These are phyloP conservation scores for Cyclopterus lumpus DNA, from an alignment of 2,797 vertebrate genomes.

Conservation along the genomic window DNA sequence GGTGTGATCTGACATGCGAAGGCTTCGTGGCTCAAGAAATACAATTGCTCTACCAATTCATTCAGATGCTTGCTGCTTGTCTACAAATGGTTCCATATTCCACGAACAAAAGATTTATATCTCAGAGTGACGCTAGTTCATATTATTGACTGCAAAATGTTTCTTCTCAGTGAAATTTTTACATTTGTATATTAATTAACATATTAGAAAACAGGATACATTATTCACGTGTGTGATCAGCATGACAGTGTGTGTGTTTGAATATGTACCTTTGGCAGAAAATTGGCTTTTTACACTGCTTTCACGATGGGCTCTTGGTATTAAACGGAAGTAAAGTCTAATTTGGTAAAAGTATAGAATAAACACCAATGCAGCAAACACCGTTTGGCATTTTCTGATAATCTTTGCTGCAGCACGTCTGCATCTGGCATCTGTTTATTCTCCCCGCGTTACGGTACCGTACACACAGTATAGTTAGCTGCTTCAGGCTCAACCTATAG, in stretches of 20 bases:
- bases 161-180: neutral
- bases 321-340: neutral
- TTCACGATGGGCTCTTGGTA: neutral
- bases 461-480: neutral
- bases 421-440: constrained; percentile 17
- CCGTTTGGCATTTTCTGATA: neutral
- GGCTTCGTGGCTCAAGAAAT: constrained; percentile 16
- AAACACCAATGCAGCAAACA: neutral
- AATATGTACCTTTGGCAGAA: neutral
- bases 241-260: neutral
- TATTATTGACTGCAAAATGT: neutral
- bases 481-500: constrained; percentile 5
- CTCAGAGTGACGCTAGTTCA: neutral
- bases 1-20: constrained; percentile 19
- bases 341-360: neutral
- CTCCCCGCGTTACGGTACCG: neutral
- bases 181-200: neutral
- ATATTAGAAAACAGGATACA: neutral
- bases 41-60: constrained; percentile 22
- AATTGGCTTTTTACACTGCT: neutral
- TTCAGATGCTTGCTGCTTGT: constrained; percentile 8
- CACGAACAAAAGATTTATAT: constrained; percentile 1
- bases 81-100: constrained; percentile 5
- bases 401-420: neutral
- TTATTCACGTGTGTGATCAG: neutral